These are phyloP conservation scores for Drosophila neonasuta DNA, from an alignment of 2,888 invertebrate species.

Conservation along the genomic window DNA sequence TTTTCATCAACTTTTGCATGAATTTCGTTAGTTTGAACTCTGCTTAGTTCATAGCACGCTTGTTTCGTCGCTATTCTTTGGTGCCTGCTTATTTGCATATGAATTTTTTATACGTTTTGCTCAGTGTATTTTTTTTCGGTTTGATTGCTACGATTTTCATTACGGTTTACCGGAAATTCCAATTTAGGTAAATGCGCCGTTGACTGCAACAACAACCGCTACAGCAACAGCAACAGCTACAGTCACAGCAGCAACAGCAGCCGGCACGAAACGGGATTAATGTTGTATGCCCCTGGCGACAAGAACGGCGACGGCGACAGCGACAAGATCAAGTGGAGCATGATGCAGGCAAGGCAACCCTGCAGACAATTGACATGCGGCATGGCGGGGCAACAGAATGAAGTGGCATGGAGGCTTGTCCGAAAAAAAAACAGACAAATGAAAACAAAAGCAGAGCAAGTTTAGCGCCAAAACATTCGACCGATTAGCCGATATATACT, in stretches of 20 bases:
- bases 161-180: constrained; percentile 81
- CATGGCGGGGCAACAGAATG: constrained; percentile 7
- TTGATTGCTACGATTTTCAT: constrained; percentile 74
- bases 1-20: too few species aligned
- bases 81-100: constrained; percentile 12
- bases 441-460: neutral
- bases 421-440: constrained; percentile 6
- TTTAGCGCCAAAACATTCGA: constrained; percentile 13
- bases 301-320: constrained; percentile 44
- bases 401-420: constrained; percentile 38
- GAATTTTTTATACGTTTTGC: constrained; percentile 34
- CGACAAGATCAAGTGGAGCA: constrained; percentile 78
- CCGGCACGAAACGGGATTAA: constrained; percentile 63
- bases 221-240: constrained; percentile 14
- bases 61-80: too few species aligned
- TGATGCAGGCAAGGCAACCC: constrained; percentile 47
- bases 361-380: constrained; percentile 63
- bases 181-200: constrained; percentile 81
- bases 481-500: constrained; percentile 8
- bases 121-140: constrained; percentile 59
- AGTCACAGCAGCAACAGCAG: constrained; percentile 20
- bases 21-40: too few species aligned
- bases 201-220: constrained; percentile 58
- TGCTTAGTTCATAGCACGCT: too few species aligned
- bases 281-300: constrained; percentile 69